Evolutionary conservation across 2,113 vertebrate genomes (phyloP), one percentile per base, ranked within the genome.

Genomic region (Strigops habroptila): DNA sequence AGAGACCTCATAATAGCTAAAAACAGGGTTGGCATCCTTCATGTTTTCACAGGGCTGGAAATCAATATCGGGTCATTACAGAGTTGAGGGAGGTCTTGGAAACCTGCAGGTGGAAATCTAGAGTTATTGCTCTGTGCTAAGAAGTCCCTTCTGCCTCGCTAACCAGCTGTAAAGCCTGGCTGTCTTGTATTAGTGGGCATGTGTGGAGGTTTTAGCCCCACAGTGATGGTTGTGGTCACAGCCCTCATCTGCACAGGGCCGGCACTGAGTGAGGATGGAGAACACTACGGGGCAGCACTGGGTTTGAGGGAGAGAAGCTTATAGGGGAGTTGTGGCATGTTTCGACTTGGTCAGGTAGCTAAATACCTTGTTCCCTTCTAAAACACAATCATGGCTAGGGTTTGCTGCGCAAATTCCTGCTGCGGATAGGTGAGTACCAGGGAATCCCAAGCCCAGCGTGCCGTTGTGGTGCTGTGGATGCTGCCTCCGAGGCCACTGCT

Each of bases 381-480:
- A 67, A 82, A 74, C 13, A 4, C 0, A 18, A n/a, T 31, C 9
- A 0, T 12, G 41, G 23, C 33, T 62, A 18, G 84, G 30, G 22
- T 67, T 86, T 87, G 51, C 55, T 44, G 27, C 25, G 84, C 59
- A 52, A 31, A 8, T 65, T 81, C 46, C 73, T 3, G 3, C 83
- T n/a, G 31, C 27, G 51, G 43, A 13, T 70, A 13, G 31, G 62
- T 18, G 28, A 67, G 30, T 31, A 25, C 17, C 10, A 18, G 28
- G 80, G 80, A 76, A 33, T 68, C 43, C 22, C 3, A 2, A 51
- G 73, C 68, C 43, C 1, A 2, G 12, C 8, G n/a, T 23, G 68
- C n/a, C 0, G 0, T 14, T 12, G 14, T 5, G 7, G 30, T 59
- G 44, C 55, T 44, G 17, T 5, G 23, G 27, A 0, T 7, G 59